A percentile compares a stretch with the other conserved stretches of the same genome.
Evolutionary conservation across 2,888 invertebrate genomes (phyloP).

Genomic region (Synergus umbraculus): DNA sequence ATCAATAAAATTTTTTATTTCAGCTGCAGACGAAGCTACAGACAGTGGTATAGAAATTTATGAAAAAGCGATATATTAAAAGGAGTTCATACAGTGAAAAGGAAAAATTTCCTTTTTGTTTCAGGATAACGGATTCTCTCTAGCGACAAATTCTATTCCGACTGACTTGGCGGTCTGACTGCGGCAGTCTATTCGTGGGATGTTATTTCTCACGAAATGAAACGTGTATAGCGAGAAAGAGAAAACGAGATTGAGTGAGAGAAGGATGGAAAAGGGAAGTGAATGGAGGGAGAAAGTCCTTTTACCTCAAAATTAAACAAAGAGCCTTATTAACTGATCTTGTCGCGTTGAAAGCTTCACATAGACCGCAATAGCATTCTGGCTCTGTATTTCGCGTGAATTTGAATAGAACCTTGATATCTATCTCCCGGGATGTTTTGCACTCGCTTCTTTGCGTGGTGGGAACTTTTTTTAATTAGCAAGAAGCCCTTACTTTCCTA

Average conservation of each 20-base stretch:
- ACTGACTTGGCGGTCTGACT: constrained; percentile 2
- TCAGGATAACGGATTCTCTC: not conserved
- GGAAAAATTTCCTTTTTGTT: not conserved
- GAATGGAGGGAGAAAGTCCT: not conserved
- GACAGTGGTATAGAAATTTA: not conserved
- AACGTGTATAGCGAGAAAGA: not conserved
- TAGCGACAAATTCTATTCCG: constrained; percentile 1
- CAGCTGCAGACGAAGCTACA: not conserved
- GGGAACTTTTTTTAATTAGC: not conserved
- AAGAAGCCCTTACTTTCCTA: not conserved
- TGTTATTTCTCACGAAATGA: constrained; percentile 26
- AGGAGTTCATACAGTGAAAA: not conserved
- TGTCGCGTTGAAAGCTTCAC: constrained; percentile 11
- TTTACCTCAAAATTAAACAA: constrained; percentile 39
- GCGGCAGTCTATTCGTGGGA: not conserved
- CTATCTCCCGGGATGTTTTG: constrained; percentile 4
- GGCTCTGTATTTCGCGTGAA: constrained; percentile 7
- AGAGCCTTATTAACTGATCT: constrained; percentile 40
- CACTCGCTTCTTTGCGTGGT: not conserved
- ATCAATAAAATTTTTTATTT: too few species aligned
- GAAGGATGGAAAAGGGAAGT: not conserved
- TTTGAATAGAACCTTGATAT: constrained; percentile 19
- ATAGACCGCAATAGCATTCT: constrained; percentile 6
- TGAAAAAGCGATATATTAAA: not conserved
- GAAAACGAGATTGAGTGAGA: not conserved